These are phyloP conservation scores for Oreotrochilus melanogaster DNA, from an alignment of 2,113 vertebrate genomes.

Conservation along the genomic window DNA sequence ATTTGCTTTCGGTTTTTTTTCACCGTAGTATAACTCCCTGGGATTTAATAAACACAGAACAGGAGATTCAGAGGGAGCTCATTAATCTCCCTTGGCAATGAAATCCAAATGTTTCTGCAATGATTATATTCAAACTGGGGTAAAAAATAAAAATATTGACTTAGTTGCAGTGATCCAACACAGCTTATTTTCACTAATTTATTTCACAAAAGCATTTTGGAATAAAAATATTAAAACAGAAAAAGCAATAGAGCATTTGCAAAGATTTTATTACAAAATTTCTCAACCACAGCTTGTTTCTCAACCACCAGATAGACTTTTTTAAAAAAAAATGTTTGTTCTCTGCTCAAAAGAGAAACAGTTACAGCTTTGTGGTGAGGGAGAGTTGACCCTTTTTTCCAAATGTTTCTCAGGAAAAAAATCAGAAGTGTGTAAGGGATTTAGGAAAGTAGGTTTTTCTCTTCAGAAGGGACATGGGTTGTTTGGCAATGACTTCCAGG, in stretches of 20 bases:
- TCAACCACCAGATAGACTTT: neutral
- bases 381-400: neutral
- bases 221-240: neutral
- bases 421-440: neutral
- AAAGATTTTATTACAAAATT: neutral
- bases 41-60: neutral
- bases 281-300: neutral
- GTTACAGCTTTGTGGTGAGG: neutral
- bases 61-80: neutral
- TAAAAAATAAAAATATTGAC: neutral
- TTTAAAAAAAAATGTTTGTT: neutral
- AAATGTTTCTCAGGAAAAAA: rapidly evolving
- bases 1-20: neutral
- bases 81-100: neutral
- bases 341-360: neutral
- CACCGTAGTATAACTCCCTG: neutral
- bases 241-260: neutral
- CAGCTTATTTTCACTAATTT: neutral
- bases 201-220: neutral
- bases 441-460: neutral
- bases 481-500: neutral
- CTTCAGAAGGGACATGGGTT: neutral
- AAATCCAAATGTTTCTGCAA: neutral
- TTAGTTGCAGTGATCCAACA: neutral
- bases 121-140: neutral